Percentiles rank a stretch among this genome's conserved stretches.
Evolutionary conservation across 2,113 vertebrate genomes (phyloP).

Genomic region (Sisor rabdophorus): DNA sequence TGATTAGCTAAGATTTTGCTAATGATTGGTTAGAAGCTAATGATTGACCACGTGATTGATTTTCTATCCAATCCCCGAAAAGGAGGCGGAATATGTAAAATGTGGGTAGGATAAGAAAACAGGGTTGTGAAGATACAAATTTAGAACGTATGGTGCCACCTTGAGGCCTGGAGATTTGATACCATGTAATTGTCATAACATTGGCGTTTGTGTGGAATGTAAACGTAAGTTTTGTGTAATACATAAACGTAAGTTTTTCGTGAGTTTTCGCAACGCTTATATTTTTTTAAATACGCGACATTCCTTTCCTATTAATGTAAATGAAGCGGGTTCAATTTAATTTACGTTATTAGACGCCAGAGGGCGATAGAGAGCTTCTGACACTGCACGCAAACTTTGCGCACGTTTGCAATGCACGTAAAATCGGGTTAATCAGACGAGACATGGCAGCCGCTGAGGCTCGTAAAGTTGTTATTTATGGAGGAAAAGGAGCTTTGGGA

Average conservation of each 20-base stretch:
- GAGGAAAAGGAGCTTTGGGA: constrained; percentile 76
- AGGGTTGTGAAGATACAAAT: not conserved
- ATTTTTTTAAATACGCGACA: too few relatives aligned
- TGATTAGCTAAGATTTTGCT: too few relatives aligned
- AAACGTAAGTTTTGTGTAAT: too few relatives aligned
- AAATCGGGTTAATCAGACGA: not conserved
- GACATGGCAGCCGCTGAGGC: constrained; percentile 57
- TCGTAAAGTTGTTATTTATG: constrained; percentile 74
- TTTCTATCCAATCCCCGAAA: not conserved
- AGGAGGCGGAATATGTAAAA: not conserved
- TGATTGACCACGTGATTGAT: not conserved
- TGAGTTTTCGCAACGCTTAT: too few relatives aligned
- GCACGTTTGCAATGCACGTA: too few relatives aligned
- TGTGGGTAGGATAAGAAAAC: not conserved
- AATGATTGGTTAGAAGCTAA: not conserved
- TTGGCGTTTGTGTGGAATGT: too few relatives aligned
- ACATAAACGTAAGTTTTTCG: too few relatives aligned
- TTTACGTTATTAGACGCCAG: not conserved
- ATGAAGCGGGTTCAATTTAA: too few relatives aligned
- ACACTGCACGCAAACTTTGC: not conserved
- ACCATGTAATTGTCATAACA: too few relatives aligned
- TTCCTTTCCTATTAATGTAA: too few relatives aligned
- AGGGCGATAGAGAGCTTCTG: constrained; percentile 11
- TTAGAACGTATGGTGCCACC: not conserved
- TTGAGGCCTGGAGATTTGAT: not conserved